Evolutionary conservation across 2,888 invertebrate genomes (phyloP).

Genomic region (Meloe dianella): DNA sequence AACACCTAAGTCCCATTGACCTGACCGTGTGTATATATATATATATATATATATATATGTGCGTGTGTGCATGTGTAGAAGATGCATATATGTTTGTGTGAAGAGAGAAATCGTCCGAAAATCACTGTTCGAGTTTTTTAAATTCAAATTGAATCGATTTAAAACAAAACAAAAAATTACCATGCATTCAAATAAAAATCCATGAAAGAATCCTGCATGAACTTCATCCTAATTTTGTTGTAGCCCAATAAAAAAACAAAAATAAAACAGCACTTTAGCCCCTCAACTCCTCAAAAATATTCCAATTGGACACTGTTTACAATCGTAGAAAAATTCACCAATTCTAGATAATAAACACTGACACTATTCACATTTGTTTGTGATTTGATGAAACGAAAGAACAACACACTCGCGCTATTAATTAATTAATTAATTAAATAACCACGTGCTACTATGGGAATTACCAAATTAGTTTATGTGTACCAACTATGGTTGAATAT

Average conservation of each 20-base stretch:
- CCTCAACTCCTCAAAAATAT: not conserved
- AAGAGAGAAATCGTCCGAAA: not conserved
- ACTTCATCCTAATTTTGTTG: conserved; percentile 34
- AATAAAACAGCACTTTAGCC: no score
- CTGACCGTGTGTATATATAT: not conserved
- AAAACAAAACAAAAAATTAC: conserved; percentile 48
- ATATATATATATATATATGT: not conserved
- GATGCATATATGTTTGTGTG: not conserved
- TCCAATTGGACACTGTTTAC: not conserved
- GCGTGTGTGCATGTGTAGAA: not conserved
- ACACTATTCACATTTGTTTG: not conserved
- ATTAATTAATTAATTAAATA: not conserved
- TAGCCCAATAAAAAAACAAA: not conserved
- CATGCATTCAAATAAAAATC: conserved; percentile 53
- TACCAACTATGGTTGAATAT: not conserved
- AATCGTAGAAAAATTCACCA: not conserved
- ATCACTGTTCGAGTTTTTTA: not conserved
- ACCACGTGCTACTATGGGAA: not conserved
- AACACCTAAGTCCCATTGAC: conserved; percentile 4
- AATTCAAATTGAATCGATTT: no score
- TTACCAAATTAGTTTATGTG: not conserved
- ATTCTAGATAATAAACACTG: not conserved
- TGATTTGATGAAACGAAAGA: no score
- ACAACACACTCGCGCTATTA: no score
- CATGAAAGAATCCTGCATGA: conserved; percentile 39